Conservation (phyloP, 2,113 vertebrate species). For the Eulemur rufifrons region DNA sequence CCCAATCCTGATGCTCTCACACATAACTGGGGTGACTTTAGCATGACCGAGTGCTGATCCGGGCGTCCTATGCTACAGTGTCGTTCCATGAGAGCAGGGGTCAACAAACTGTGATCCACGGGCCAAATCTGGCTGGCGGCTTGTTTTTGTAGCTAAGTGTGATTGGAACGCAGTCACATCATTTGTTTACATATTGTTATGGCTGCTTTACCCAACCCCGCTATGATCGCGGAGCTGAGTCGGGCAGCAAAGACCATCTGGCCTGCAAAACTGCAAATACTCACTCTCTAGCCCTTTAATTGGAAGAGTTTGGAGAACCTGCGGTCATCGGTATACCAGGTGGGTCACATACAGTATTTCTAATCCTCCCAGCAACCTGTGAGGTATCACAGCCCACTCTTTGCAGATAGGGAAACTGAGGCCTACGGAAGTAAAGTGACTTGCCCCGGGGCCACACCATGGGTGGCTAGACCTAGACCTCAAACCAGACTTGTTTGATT, state of each 20-base stretch:
- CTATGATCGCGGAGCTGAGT: accelerated
- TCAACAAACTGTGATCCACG: not conserved
- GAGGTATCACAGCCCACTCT: not conserved
- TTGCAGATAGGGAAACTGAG: not conserved
- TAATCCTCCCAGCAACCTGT: not conserved
- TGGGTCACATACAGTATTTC: accelerated
- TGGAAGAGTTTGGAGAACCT: not conserved
- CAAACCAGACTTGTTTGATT: not conserved
- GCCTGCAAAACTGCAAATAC: not conserved
- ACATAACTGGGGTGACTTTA: not conserved
- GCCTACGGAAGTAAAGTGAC: not conserved
- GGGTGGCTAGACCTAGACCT: not conserved
- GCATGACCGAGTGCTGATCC: accelerated
- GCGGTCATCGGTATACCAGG: accelerated
- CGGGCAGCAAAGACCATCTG: no score
- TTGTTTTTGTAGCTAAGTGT: not conserved
- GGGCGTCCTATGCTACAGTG: accelerated
- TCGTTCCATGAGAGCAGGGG: not conserved
- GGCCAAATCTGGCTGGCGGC: not conserved
- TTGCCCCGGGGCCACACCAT: not conserved
- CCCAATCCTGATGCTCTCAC: no score
- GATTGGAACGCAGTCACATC: not conserved
- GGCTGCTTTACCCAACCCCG: not conserved
- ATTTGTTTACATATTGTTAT: accelerated
- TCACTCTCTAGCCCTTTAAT: accelerated